Evolutionary conservation across 2,888 invertebrate genomes (phyloP), one percentile per base, ranked within the genome.

Genomic region (Yponomeuta plumbellus): DNA sequence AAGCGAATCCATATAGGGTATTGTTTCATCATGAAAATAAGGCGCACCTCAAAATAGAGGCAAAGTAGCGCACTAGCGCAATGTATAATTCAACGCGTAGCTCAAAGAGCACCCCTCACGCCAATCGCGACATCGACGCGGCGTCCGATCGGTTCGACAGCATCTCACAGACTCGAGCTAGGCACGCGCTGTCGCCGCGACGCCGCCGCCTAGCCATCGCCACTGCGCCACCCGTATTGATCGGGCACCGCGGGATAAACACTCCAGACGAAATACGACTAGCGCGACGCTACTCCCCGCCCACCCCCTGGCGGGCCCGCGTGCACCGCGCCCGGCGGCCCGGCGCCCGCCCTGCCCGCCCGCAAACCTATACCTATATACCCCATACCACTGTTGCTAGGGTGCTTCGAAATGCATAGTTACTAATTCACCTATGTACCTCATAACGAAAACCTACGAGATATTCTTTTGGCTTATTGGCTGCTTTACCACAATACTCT

Each of bases 141-240:
- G 84, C 88, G 89, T 83, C 87, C 87, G 86, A 76, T 82, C 85
- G 84, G 85, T 85, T 79, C 78, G 90, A 87, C 88, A 88, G 89
- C 91, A 90, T 90, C 89, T 88, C 90, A 86, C 86, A 88, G 85
- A 91, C 88, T 91, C 89, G 73, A 79, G 79, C 78, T 70, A 73
- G 78, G 76, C 83, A 84, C 85, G 88, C 88, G 88, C 89, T 83
- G 79, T 81, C 84, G 84, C 84, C 88, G 88, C 88, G 88, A 85
- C 88, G 83, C 81, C 82, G 84, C 81, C 67, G 64, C 81, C 83
- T 84, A 84, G 22, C 34, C 63, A n/a, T 8, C 89, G 89, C 84
- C 89, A 91, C 88, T 91, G 89, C 91, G 90, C 90, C 90, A 91
- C 84, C 87, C 76, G 88, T 91, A 90, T 91, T 87, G 91, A 90